These are phyloP conservation scores for Prochilodus magdalenae DNA, from an alignment of 2,113 vertebrate species.

Conservation along the genomic window DNA sequence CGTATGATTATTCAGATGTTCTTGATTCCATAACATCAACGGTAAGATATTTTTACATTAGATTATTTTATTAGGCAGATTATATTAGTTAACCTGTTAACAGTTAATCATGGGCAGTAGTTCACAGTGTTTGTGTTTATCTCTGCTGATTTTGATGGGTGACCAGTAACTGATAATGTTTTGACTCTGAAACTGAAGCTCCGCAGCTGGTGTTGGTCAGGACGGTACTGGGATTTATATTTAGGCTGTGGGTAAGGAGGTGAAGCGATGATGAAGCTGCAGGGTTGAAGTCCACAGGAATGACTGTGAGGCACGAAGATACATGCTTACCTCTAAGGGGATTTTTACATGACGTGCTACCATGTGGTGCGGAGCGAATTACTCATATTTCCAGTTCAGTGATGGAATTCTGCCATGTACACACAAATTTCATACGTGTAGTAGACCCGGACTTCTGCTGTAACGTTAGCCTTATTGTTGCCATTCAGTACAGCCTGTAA, in stretches of 20 bases:
- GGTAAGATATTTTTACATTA: no score
- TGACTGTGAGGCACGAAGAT: slow-evolving; percentile 46
- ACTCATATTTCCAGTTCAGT: not conserved
- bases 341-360: slow-evolving; percentile 17
- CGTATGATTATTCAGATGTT: no score
- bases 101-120: not conserved
- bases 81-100: no score
- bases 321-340: slow-evolving; percentile 10
- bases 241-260: slow-evolving; percentile 49
- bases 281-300: slow-evolving; percentile 29
- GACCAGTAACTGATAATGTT: slow-evolving; percentile 12
- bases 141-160: not conserved
- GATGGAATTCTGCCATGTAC: not conserved
- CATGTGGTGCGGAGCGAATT: not conserved
- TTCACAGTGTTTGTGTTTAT: not conserved
- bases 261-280: slow-evolving; percentile 40
- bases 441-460: no score
- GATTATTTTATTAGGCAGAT: no score
- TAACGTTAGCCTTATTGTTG: no score
- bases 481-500: no score
- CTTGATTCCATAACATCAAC: no score
- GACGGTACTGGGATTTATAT: slow-evolving; percentile 45
- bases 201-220: slow-evolving; percentile 35
- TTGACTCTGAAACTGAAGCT: slow-evolving; percentile 34
- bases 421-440: not conserved